phyloP scores from a whole-genome alignment of 2,888 invertebrate genomes.

The Platycheirus rosarum region DNA sequence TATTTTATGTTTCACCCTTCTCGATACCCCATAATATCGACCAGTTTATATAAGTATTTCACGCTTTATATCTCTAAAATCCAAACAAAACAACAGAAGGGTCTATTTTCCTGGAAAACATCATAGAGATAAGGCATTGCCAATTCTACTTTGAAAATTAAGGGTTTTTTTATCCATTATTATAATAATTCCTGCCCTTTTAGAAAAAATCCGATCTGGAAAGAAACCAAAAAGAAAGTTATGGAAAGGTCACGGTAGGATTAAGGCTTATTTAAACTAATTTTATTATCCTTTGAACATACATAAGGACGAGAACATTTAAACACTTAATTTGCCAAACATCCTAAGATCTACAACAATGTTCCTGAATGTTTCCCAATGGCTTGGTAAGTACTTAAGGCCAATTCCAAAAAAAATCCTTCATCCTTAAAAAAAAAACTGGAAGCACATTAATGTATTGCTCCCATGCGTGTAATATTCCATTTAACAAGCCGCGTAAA shows the following conservation, averaged over 20 bases:
- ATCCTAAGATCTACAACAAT: background rate
- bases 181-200: background rate
- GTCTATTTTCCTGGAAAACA: too few species aligned
- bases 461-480: slow-evolving; percentile 40
- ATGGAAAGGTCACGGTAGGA: background rate
- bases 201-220: background rate
- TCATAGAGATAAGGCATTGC: too few species aligned
- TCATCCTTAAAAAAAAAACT: slow-evolving; percentile 1
- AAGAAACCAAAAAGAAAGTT: background rate
- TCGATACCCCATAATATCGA: too few species aligned
- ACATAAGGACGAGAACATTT: slow-evolving; percentile 8
- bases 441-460: slow-evolving; percentile 17
- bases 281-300: slow-evolving; percentile 8
- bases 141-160: background rate
- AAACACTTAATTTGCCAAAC: slow-evolving; percentile 3
- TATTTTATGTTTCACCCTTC: too few species aligned
- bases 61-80: too few species aligned
- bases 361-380: background rate
- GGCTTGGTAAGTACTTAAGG: background rate
- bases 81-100: too few species aligned
- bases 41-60: too few species aligned
- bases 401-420: background rate
- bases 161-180: background rate
- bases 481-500: slow-evolving; percentile 34
- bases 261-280: slow-evolving; percentile 5